Base-by-base conservation (phyloP, 2,797 vertebrate species). In the Linurgus olivaceus region DNA sequence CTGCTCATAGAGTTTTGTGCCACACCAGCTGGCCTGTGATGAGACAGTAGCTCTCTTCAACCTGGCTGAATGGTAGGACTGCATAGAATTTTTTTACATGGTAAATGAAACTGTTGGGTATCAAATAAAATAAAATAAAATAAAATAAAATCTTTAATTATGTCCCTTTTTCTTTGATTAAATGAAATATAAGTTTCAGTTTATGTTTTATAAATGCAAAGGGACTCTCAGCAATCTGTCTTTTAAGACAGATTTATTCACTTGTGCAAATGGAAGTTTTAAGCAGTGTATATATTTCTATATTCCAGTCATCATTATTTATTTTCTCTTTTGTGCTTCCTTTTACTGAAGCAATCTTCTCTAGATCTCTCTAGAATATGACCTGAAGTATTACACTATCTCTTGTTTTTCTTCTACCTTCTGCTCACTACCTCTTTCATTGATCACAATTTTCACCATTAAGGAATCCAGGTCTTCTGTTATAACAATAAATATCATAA, bases 81-180 rank as follows among this genome's bases (percentile, higher is more conserved):
- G 3, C 19, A 23, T 13, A 11, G 31, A 50, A 54, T 10, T 17
- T 75, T 87, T 90, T 72, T 61, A 16, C 13, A 29, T 6, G 4
- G 59, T 48, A 74, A 68, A 47, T 47, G 3, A 61, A 72, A 80
- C 40, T 19, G 0, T n/a, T 77, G 0, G 1, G 1, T 33, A 44
- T 54, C 42, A 81, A 75, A 72, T 40, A 65, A 63, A 68, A 59
- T 13, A 1, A 54, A 75, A 72, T 40, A 40, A 40, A 57, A 52
- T 37, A 48, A 68, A 84, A 73, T 1, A 17, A 63, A 73, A 13
- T 48, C 7, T 45, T 3, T 14, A 7, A 57, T 57, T 82, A 5
- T 55, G 4, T 9, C 5, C 13, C 14, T 75, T 94, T 68, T 82
- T 4, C 26, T 48, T 82, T 55, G 20, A 44, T 33, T 35, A 70